These are phyloP conservation scores for Nephrocerus scutellatus DNA, from an alignment of 2,888 invertebrate genomes.

Conservation along the genomic window DNA sequence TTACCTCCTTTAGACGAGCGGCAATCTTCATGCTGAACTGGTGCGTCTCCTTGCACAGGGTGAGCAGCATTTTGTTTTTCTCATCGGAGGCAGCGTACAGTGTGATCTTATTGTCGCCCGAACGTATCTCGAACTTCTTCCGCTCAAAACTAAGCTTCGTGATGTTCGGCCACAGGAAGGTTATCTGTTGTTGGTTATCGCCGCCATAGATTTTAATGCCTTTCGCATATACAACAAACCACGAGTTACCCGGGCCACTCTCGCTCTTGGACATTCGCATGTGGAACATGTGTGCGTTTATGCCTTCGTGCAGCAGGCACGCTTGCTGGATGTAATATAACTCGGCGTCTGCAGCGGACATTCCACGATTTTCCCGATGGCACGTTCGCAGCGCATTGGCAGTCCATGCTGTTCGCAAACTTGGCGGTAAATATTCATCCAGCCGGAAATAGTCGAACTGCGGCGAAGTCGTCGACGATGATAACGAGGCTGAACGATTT, in stretches of 20 bases:
- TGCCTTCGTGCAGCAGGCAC: conserved; percentile 72
- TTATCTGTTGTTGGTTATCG: conserved; percentile 55
- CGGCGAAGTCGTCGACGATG: conserved; percentile 20
- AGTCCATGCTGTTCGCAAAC: conserved; percentile 53
- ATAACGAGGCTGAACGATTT: conserved; percentile 21
- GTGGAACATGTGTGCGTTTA: conserved; percentile 83
- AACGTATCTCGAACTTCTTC: conserved; percentile 94
- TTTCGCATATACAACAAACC: conserved; percentile 85
- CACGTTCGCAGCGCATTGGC: conserved; percentile 58
- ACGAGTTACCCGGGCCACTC: conserved; percentile 68
- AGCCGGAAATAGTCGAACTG: conserved; percentile 74
- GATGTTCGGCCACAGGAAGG: conserved; percentile 92
- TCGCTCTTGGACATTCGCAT: conserved; percentile 71
- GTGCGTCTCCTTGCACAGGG: conserved; percentile 86
- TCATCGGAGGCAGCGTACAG: conserved; percentile 89
- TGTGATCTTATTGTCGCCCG: conserved; percentile 79
- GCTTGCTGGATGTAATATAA: conserved; percentile 84
- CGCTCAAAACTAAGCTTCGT: conserved; percentile 93
- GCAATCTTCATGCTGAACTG: conserved; percentile 92
- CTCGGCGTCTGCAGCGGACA: conserved; percentile 75
- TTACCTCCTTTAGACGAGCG: conserved; percentile 73
- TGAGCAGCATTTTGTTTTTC: conserved; percentile 84
- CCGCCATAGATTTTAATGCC: conserved; percentile 78
- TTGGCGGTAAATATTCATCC: conserved; percentile 75
- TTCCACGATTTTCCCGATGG: conserved; percentile 73